phyloP scores from a whole-genome alignment of 2,113 vertebrate species.

The Acrocephalus arundinaceus region DNA sequence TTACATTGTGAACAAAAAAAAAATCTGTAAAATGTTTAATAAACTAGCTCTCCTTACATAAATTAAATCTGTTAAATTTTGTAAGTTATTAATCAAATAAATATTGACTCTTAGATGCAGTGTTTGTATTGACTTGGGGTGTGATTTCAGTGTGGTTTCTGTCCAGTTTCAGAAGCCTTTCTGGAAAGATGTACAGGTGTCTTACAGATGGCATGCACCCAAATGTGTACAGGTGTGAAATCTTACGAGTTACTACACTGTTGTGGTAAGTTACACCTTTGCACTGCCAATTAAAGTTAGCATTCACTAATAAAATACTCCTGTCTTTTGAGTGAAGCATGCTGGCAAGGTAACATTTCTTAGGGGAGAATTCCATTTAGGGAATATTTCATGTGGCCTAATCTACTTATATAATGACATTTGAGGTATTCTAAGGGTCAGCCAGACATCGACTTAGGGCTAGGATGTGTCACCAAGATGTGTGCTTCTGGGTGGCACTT shows the following conservation, averaged over 20 bases:
- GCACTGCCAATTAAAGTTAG: neutral
- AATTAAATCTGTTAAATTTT: constrained; percentile 84
- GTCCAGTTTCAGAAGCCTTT: neutral
- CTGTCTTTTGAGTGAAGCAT: neutral
- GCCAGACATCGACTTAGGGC: fast-evolving
- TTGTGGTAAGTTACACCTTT: neutral
- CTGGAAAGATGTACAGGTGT: neutral
- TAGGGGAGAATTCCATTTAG: neutral
- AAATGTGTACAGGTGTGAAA: neutral
- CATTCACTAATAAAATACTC: neutral
- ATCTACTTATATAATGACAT: neutral
- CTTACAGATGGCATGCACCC: neutral
- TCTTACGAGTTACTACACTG: neutral
- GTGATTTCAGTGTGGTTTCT: constrained; percentile 11
- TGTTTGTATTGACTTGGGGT: constrained; percentile 61
- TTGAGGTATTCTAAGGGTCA: neutral
- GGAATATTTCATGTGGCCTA: neutral
- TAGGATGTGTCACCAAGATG: neutral
- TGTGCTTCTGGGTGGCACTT: neutral
- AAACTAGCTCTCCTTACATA: constrained; percentile 84
- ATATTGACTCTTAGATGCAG: constrained; percentile 79
- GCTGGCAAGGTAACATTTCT: neutral
- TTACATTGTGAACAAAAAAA: constrained; percentile 82
- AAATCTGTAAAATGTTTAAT: constrained; percentile 84
- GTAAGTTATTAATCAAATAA: constrained; percentile 89